phyloP scores from a whole-genome alignment of 1,140 invertebrate genomes.

The Trichonephila inaurata region DNA sequence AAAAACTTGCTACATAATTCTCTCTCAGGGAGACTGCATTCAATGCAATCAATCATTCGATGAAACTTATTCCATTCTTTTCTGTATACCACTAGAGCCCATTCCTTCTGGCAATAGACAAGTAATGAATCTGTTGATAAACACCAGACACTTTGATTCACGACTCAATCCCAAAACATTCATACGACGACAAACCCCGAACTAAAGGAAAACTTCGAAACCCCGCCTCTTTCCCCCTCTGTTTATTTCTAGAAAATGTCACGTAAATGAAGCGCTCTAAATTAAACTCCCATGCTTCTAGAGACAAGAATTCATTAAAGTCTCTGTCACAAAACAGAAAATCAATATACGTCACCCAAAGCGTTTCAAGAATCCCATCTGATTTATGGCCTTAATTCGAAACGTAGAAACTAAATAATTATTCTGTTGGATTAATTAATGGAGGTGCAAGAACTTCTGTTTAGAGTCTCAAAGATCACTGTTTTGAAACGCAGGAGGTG shows the following conservation, averaged over 20 bases:
- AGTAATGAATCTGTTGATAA: background rate
- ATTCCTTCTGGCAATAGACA: background rate
- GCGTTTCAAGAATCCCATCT: constrained; percentile 43
- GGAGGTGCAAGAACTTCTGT: constrained; percentile 1
- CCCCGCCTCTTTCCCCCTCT: too few species aligned
- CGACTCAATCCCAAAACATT: background rate
- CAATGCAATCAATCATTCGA: too few species aligned
- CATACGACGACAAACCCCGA: background rate
- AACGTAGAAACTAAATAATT: constrained; percentile 61
- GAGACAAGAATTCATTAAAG: constrained; percentile 68
- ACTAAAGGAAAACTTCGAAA: background rate
- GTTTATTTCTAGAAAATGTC: background rate
- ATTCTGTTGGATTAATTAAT: constrained; percentile 40
- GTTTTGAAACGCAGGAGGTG: constrained; percentile 15
- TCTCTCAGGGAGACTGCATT: too few species aligned
- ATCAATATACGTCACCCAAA: constrained; percentile 36
- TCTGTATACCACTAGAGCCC: background rate
- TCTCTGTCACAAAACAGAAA: constrained; percentile 3
- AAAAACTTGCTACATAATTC: too few species aligned
- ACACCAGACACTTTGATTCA: background rate
- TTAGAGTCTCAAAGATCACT: background rate
- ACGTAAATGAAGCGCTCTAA: constrained; percentile 25
- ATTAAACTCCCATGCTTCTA: constrained; percentile 31
- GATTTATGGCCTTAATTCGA: constrained; percentile 31
- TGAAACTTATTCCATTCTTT: too few species aligned